A percentile compares a stretch with the other conserved stretches of the same genome.
phyloP scores from a whole-genome alignment of 2,888 invertebrate species.

The Diachrysia chrysitis region DNA sequence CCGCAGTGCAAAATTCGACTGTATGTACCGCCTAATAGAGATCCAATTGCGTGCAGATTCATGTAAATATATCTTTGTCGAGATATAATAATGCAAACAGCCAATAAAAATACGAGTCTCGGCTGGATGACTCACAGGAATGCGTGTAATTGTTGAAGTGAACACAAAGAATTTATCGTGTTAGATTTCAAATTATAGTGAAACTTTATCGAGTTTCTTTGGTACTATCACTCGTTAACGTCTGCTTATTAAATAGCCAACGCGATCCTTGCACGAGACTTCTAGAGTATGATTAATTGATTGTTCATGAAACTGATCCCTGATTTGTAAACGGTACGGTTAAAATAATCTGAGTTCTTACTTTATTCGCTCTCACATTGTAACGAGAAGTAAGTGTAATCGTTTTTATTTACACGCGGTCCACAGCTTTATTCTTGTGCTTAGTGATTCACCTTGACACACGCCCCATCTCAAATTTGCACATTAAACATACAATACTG shows the following conservation, averaged over 20 bases:
- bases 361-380: not conserved
- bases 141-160: slow-evolving; percentile 83
- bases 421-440: slow-evolving; percentile 20
- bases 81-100: slow-evolving; percentile 80
- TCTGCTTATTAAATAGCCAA: slow-evolving; percentile 42
- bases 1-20: slow-evolving; percentile 63
- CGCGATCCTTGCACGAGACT: slow-evolving; percentile 55
- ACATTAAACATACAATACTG: slow-evolving; percentile 10
- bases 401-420: slow-evolving; percentile 5
- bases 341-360: no score
- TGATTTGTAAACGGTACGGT: not conserved
- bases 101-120: slow-evolving; percentile 84
- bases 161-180: slow-evolving; percentile 78
- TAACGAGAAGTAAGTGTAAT: not conserved
- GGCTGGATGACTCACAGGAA: slow-evolving; percentile 85
- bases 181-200: slow-evolving; percentile 81
- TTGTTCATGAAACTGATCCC: slow-evolving; percentile 7
- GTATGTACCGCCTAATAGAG: slow-evolving; percentile 65
- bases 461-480: slow-evolving; percentile 16
- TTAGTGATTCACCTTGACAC: slow-evolving; percentile 32
- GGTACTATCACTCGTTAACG: slow-evolving; percentile 51
- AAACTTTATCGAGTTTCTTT: slow-evolving; percentile 70
- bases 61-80: slow-evolving; percentile 72
- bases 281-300: slow-evolving; percentile 47
- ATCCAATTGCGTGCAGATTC: slow-evolving; percentile 66